phyloP scores from a whole-genome alignment of 2,113 vertebrate genomes.

The Cheilinus undulatus region DNA sequence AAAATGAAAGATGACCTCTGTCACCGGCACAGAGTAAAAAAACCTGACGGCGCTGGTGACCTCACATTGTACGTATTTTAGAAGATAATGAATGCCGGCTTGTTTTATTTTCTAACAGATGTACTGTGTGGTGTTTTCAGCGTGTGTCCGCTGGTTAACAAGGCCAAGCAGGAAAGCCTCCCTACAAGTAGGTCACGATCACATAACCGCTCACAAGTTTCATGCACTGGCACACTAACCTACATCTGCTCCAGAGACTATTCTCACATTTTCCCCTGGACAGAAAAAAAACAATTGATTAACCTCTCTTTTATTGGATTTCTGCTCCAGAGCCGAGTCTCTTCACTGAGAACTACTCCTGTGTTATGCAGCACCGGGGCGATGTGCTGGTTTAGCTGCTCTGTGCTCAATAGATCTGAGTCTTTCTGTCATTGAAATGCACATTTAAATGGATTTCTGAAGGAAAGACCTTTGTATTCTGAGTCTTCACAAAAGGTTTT shows the following conservation, averaged over 20 bases:
- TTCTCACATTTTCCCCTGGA: conserved; percentile 9
- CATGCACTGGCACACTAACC: conserved; percentile 67
- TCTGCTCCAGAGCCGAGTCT: not conserved
- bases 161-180: conserved; percentile 4
- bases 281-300: conserved; percentile 28
- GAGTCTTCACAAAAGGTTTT: too few species aligned
- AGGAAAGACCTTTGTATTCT: not conserved
- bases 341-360: not conserved
- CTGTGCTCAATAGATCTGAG: not conserved
- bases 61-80: not conserved
- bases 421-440: not conserved
- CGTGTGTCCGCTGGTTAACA: not conserved
- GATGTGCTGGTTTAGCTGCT: not conserved
- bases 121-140: not conserved
- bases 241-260: conserved; percentile 36
- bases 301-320: not conserved
- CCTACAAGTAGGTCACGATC: conserved; percentile 67
- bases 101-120: not conserved
- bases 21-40: not conserved
- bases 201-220: conserved; percentile 59
- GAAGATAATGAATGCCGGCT: not conserved
- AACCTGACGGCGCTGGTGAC: not conserved
- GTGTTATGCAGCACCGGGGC: not conserved
- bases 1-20: not conserved
- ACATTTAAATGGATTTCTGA: not conserved